Conservation (phyloP, 2,113 vertebrate species). For the Lagopus leucura region DNA sequence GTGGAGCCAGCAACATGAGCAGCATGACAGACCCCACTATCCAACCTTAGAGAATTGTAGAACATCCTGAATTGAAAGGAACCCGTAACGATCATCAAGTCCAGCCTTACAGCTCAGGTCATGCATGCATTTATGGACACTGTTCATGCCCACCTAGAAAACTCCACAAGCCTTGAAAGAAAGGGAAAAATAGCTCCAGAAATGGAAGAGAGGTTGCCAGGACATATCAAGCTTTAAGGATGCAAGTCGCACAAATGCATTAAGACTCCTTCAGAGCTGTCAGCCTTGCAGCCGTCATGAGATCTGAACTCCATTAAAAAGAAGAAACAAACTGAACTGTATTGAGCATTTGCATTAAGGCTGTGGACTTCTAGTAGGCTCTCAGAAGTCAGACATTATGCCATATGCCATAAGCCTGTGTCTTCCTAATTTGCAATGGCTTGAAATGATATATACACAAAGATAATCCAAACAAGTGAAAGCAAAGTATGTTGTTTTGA, state of each 20-base stretch:
- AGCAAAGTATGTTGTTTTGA: slow-evolving; percentile 37
- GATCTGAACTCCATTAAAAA: background rate
- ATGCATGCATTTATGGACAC: background rate
- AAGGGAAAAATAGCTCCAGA: slow-evolving; percentile 7
- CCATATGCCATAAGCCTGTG: background rate
- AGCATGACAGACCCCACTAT: background rate
- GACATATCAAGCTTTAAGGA: slow-evolving; percentile 47
- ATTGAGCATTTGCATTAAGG: background rate
- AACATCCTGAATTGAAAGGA: too few relatives aligned
- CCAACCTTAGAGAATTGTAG: background rate
- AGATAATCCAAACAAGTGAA: background rate
- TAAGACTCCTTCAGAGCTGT: slow-evolving; percentile 29
- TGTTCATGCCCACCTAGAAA: background rate
- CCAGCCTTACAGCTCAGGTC: background rate
- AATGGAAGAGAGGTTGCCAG: slow-evolving; percentile 36
- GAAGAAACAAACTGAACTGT: background rate
- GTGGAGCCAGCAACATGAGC: background rate
- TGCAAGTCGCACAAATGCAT: slow-evolving; percentile 23
- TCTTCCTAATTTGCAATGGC: background rate
- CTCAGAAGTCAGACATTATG: background rate
- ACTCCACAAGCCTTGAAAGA: background rate
- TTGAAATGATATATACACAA: background rate
- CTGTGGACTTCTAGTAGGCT: background rate
- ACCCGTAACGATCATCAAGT: too few relatives aligned
- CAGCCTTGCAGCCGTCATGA: background rate